Evolutionary conservation across 2,797 vertebrate genomes (phyloP).

Genomic region (Enteromius afrohamiltoni): DNA sequence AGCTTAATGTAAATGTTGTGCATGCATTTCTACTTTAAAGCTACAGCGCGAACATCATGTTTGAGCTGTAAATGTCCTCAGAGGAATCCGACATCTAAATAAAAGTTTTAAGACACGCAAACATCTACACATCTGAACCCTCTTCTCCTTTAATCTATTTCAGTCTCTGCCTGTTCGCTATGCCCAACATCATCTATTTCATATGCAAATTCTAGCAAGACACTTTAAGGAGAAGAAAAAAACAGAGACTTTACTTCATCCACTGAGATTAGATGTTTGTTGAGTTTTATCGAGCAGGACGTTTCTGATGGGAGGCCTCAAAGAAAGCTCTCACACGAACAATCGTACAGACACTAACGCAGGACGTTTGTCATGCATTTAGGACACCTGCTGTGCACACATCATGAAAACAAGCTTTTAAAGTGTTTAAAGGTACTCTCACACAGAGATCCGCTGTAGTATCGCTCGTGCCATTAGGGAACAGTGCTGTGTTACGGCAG

Average conservation of each 20-base stretch:
- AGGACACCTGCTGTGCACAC: constrained; percentile 25
- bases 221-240: constrained; percentile 6
- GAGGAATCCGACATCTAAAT: constrained; percentile 9
- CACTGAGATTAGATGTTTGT: constrained; percentile 16
- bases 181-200: background rate
- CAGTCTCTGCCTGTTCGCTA: background rate
- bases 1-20: background rate
- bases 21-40: background rate
- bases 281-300: constrained; percentile 2
- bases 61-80: constrained; percentile 10
- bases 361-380: constrained; percentile 23
- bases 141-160: constrained; percentile 30
- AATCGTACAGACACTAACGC: background rate
- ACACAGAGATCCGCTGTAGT: too few relatives aligned
- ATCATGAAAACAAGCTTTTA: background rate
- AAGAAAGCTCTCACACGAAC: background rate
- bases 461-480: background rate
- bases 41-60: background rate
- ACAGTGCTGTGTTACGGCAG: background rate
- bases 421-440: constrained; percentile 18
- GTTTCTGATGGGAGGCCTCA: constrained; percentile 16
- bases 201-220: constrained; percentile 21
- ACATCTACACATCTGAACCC: constrained; percentile 8
- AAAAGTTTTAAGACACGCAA: background rate
- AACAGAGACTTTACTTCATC: constrained; percentile 30